Conservation (phyloP, 1,140 invertebrate genomes). For the Drosophila athabasca region DNA sequence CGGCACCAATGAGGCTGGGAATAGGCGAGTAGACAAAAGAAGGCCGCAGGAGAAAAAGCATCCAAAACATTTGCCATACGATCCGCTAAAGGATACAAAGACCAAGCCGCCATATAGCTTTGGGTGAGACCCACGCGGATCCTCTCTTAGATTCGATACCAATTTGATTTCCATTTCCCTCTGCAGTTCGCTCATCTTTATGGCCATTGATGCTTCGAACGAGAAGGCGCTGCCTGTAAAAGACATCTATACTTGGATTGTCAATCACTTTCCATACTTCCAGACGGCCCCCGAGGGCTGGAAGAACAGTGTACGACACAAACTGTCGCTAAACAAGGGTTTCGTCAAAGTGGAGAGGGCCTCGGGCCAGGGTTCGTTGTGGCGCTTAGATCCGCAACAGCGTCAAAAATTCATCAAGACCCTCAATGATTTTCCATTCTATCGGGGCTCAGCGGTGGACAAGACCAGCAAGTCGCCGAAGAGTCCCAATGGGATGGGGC, state of each 20-base stretch:
- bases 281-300: slow-evolving; percentile 97
- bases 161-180: neutral
- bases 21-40: slow-evolving; percentile 59
- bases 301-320: slow-evolving; percentile 99
- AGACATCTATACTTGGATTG: slow-evolving; percentile 99
- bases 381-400: slow-evolving; percentile 96
- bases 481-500: slow-evolving; percentile 47
- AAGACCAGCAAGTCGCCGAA: slow-evolving; percentile 77
- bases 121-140: slow-evolving; percentile 56
- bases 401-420: slow-evolving; percentile 93
- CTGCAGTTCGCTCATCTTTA: slow-evolving; percentile 97
- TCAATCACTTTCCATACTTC: slow-evolving; percentile 98
- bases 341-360: slow-evolving; percentile 98
- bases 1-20: slow-evolving; percentile 70
- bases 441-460: slow-evolving; percentile 86
- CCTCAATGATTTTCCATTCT: slow-evolving; percentile 92
- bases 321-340: slow-evolving; percentile 97
- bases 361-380: slow-evolving; percentile 95
- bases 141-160: neutral
- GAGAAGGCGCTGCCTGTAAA: slow-evolving; percentile 96
- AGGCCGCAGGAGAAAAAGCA: slow-evolving; percentile 84
- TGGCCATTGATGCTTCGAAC: slow-evolving; percentile 97
- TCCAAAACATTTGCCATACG: slow-evolving; percentile 89
- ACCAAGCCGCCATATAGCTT: slow-evolving; percentile 96
- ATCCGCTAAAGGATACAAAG: slow-evolving; percentile 91